Conservation (phyloP, 2,888 invertebrate genomes). For the Halictus quadricinctus region DNA sequence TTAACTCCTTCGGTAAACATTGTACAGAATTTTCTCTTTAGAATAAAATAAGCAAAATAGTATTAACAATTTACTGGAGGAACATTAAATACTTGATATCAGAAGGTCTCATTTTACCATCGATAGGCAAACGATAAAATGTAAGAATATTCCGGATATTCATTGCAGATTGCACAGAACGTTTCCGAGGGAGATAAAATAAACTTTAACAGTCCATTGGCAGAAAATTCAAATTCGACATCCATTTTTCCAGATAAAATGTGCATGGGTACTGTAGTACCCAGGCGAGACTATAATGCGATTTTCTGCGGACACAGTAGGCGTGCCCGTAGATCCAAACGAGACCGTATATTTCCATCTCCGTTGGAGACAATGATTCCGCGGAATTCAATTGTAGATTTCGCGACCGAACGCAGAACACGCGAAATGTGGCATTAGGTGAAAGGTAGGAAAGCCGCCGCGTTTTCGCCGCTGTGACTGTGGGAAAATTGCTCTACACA, state of each 20-base stretch:
- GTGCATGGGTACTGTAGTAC: background rate
- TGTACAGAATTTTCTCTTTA: background rate
- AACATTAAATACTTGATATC: no score
- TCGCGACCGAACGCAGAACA: slow-evolving; percentile 21
- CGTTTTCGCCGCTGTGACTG: slow-evolving; percentile 58
- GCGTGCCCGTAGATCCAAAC: background rate
- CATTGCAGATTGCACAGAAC: no score
- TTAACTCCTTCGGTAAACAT: no score
- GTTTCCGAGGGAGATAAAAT: background rate
- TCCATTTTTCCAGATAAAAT: background rate
- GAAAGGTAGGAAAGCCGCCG: slow-evolving; percentile 64
- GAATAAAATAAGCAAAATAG: background rate
- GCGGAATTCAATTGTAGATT: slow-evolving; percentile 36
- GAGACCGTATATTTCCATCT: slow-evolving; percentile 10
- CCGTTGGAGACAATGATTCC: background rate
- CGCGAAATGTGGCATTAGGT: slow-evolving; percentile 58
- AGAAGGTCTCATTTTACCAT: no score
- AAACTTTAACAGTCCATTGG: background rate
- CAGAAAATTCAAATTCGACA: background rate
- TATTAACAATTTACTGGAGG: no score
- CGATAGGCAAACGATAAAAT: no score
- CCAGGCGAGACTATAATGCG: background rate
- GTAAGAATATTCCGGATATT: background rate
- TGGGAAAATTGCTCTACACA: slow-evolving; percentile 67
- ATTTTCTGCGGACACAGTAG: background rate